Base-by-base conservation (phyloP, 2,888 invertebrate species). In the Lapara coniferarum region DNA sequence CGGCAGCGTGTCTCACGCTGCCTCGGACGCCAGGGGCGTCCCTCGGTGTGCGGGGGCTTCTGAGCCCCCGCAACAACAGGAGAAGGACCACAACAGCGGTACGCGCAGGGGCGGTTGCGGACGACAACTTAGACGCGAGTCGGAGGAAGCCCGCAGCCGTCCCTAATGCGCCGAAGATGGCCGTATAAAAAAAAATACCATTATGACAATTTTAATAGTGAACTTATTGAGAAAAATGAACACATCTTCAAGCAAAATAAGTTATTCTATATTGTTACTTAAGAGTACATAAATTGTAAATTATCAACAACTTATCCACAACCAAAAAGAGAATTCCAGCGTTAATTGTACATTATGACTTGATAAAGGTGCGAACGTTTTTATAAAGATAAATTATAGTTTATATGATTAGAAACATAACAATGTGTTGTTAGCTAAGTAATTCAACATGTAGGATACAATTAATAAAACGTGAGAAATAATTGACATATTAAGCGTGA, bases 401-500 rank as follows among this genome's bases (percentile, higher is more conserved):
- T 74, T 78, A 74, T 73, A 77, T 73, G 70, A 73, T 75, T 74
- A 74, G 71, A 75, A 75, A 74, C 73, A 72, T 70, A 73, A 76
- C 73, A 76, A 75, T 74, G 71, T 72, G 77, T 73, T 75, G 74
- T 68, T 76, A 73, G 69, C 71, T 81, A 80, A 82, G 84, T 79
- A 80, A 86, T 83, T 83, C 77, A 83, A 76, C 59, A 75, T 73
- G 74, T 77, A 77, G 75, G 74, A 76, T 78, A 77, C 79, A 82
- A 87, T 88, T 84, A 84, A 85, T 87, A 85, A 87, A 85, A 89
- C 87, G 89, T 91, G 90, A 88, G 90, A 91, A 89, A 88, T 88
- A 84, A 77, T 81, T 90, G 89, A 88, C 89, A 91, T 90, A 89
- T 88, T 83, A 77, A 66, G 76, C 44, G n/a, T 79, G 75, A 79